Base-by-base conservation (phyloP, 1,140 invertebrate genomes). In the Zaprionus vittiger region DNA sequence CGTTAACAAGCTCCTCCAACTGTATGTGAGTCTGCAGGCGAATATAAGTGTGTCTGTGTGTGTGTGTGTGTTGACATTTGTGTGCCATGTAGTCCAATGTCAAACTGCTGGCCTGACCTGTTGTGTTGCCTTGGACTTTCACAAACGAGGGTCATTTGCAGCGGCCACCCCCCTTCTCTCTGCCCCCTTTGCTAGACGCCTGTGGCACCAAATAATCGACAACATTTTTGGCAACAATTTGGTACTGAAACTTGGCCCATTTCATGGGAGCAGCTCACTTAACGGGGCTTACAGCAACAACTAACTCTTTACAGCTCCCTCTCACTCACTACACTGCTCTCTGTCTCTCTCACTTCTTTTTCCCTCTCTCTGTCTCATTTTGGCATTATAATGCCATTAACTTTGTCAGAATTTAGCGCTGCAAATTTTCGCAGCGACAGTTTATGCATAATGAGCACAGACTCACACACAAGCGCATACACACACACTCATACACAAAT, bases 361-460 rank as follows among this genome's bases (percentile, higher is more conserved):
- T 22, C n/a, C 24, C 59, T 26, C 14, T 37, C 5, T n/a, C 24
- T 31, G 12, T 24, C 61, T 66, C 68, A 71, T 81, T 71, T 82
- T 84, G 81, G 85, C 77, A 90, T 90, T 90, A 85, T 90, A 90
- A 91, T 90, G 79, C 81, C 81, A 90, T 90, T 90, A 90, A 82
- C 82, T 90, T 90, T 85, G 79, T 57, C 81, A 90, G 83, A 91
- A 90, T 85, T 90, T 83, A 90, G 82, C 78, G 82, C 79, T 79
- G 66, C 79, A 72, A 76, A 81, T 80, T 79, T 81, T 71, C 81
- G 70, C 77, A 85, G 73, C 70, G 70, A 90, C 75, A 90, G 82
- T 90, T 90, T 90, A 80, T 90, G 85, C 73, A 90, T 91, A 90
- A 91, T 90, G 85, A 90, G 85, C 79, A 69, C 56, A 70, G 61